phyloP scores from a whole-genome alignment of 2,797 vertebrate species.

The Chelon labrosus region DNA sequence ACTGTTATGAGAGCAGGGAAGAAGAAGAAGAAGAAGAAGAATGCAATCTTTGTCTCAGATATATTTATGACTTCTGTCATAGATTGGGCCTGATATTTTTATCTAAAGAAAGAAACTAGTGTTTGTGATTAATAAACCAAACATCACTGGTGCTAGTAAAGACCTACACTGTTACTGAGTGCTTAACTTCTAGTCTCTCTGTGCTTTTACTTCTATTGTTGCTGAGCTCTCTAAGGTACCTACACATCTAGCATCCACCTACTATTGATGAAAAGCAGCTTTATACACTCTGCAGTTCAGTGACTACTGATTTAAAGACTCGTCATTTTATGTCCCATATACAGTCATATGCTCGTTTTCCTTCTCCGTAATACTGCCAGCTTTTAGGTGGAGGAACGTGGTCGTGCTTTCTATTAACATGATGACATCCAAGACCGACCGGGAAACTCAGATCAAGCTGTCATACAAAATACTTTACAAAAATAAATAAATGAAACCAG shows the following conservation, averaged over 20 bases:
- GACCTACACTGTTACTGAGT: too few relatives aligned
- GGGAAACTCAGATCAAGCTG: conserved; percentile 61
- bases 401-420: conserved; percentile 38
- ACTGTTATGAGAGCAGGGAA: background rate
- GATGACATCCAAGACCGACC: conserved; percentile 37
- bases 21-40: too few relatives aligned
- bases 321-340: conserved; percentile 26
- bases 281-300: conserved; percentile 19
- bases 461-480: conserved; percentile 58
- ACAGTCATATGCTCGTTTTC: conserved; percentile 49
- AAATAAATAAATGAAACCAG: conserved; percentile 59
- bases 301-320: conserved; percentile 22
- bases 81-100: background rate
- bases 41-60: background rate
- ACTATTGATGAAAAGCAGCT: conserved; percentile 11
- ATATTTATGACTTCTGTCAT: background rate
- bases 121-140: background rate
- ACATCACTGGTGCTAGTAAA: background rate
- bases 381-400: conserved; percentile 36
- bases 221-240: conserved; percentile 14
- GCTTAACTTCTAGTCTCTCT: conserved; percentile 22
- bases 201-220: conserved; percentile 44
- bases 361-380: conserved; percentile 60
- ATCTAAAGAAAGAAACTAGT: too few relatives aligned
- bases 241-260: conserved; percentile 13